A percentile compares a stretch with the other conserved stretches of the same genome.
Evolutionary conservation across 2,113 vertebrate species (phyloP).

Genomic region (Girardinichthys multiradiatus): DNA sequence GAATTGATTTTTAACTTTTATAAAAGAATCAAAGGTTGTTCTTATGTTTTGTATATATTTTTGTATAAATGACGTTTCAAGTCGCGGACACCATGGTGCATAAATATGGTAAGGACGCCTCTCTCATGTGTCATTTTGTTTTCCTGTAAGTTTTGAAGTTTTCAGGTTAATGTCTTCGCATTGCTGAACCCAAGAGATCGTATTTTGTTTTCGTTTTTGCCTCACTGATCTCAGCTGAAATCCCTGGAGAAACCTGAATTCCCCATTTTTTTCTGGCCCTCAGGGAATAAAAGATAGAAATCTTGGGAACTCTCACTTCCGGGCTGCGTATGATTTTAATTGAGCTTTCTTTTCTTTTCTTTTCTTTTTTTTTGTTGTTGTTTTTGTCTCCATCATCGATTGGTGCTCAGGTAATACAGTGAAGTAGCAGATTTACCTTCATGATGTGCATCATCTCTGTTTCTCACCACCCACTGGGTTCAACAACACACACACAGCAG

Average conservation of each 20-base stretch:
- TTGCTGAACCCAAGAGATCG: neutral
- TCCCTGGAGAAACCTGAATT: conserved; percentile 2
- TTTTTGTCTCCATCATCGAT: neutral
- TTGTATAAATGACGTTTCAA: conserved; percentile 35
- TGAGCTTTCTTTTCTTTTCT: neutral
- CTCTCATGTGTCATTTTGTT: conserved; percentile 8
- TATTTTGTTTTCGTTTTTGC: neutral
- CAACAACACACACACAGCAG: conserved; percentile 34
- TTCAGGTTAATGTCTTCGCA: conserved; percentile 10
- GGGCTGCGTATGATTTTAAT: conserved; percentile 4
- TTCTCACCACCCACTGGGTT: conserved; percentile 61
- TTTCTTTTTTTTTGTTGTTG: neutral
- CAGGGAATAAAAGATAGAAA: conserved; percentile 4
- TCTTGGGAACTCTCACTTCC: conserved; percentile 23
- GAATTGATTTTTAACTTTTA: conserved; percentile 26
- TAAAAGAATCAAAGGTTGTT: conserved; percentile 8
- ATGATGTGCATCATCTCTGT: conserved; percentile 56
- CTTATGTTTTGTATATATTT: neutral
- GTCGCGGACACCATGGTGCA: conserved; percentile 75
- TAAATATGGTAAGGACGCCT: conserved; percentile 79
- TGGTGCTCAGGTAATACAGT: conserved; percentile 14
- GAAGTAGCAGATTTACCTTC: conserved; percentile 46
- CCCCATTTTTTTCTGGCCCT: neutral
- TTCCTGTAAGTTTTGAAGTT: neutral
- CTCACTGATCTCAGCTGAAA: conserved; percentile 8